Base-by-base conservation (phyloP, 2,888 invertebrate genomes). In the Xanthorhoe spadicearia region DNA sequence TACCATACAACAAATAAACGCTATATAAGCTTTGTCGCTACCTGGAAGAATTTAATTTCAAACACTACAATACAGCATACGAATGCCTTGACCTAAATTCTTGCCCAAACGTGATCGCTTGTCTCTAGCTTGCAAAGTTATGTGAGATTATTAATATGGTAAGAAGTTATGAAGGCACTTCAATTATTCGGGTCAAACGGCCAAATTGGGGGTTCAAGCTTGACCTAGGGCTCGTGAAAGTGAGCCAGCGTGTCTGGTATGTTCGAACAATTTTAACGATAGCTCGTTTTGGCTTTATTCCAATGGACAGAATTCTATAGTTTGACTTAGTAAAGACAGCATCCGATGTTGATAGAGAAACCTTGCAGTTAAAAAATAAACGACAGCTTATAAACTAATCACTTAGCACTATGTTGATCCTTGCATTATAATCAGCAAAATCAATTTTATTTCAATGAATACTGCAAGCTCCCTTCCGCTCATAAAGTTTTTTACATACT, bases 81-180 rank as follows among this genome's bases (percentile, higher is more conserved):
- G 51, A 64, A 58, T 54, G 57, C 54, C 54, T 50, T 59, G 64
- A 59, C 64, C 64, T 59, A 51, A 38, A 64, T 64, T 59, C 59
- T 64, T 59, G 8, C 49, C 46, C 59, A 59, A 49, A 59, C 64
- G 64, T 64, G 64, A 59, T 54, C 17, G 28, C 59, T 38, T 43
- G 38, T 54, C 23, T 57, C 15, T 56, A 32, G 28, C 43, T 51
- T 55, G 55, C 49, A 46, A 53, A 52, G 60, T 60, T 56, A 56
- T 65, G 59, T 60, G 43, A 15, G 55, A 60, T 65, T 65, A 65
- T 60, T 65, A 65, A 60, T 64, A 59, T 55, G 59, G 64, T 65
- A 56, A 65, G 64, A 60, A 64, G 55, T 55, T 58, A 64, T 51
- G 60, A 55, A 19, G 64, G 64, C 64, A 65, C 59, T 60, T 55